A percentile compares a stretch with the other conserved stretches of the same genome.
Evolutionary conservation across 1,140 invertebrate species (phyloP).

Genomic region (Sipha flava): DNA sequence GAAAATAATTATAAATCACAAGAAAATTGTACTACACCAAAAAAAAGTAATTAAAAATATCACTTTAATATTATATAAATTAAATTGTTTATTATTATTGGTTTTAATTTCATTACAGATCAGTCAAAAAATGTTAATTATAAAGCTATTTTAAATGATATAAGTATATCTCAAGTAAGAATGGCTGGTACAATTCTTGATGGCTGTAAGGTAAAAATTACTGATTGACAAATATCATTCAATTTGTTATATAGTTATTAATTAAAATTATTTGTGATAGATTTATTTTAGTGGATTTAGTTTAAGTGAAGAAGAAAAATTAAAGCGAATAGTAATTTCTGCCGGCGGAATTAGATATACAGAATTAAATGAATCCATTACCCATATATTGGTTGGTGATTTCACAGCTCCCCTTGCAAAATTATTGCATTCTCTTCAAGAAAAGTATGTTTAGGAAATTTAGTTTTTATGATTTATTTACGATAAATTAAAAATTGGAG

Average conservation of each 20-base stretch:
- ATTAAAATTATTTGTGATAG: conserved; percentile 49
- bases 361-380: conserved; percentile 62
- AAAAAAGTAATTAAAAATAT: conserved; percentile 1
- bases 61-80: background rate
- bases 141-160: conserved; percentile 34
- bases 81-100: background rate
- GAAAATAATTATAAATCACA: background rate
- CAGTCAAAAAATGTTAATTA: conserved; percentile 26
- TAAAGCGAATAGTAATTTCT: conserved; percentile 65
- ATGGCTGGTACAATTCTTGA: conserved; percentile 24
- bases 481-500: no score
- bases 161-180: conserved; percentile 33
- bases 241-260: background rate
- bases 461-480: no score
- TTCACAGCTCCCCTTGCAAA: conserved; percentile 39
- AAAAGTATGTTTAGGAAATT: no score
- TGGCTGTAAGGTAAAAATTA: conserved; percentile 33
- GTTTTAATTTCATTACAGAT: background rate
- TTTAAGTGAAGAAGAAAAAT: conserved; percentile 57
- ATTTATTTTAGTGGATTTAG: conserved; percentile 60
- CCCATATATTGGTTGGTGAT: conserved; percentile 69
- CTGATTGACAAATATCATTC: no score
- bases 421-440: conserved; percentile 21
- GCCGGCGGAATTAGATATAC: conserved; percentile 73
- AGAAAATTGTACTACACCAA: conserved; percentile 18